These are phyloP conservation scores for Oegoconia quadripuncta DNA, from an alignment of 2,888 invertebrate genomes.

Conservation along the genomic window DNA sequence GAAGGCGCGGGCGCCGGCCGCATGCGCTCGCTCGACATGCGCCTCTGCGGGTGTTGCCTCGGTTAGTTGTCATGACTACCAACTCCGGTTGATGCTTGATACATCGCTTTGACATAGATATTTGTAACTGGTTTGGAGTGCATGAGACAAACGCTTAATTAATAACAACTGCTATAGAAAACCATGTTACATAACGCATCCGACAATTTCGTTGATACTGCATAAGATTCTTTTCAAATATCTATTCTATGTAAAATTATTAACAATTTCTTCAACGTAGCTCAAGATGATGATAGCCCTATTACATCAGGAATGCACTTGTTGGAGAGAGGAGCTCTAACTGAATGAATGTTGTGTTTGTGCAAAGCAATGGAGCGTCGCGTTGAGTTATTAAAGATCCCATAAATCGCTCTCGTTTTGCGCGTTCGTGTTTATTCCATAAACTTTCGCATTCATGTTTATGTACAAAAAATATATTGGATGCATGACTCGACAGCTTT, in stretches of 20 bases:
- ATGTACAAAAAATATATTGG: background rate
- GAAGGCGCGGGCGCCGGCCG: conserved; percentile 42
- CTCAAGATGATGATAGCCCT: conserved; percentile 2
- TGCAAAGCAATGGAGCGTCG: conserved; percentile 17
- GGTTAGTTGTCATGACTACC: conserved; percentile 68
- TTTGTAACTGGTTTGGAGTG: too few species aligned
- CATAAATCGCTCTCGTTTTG: conserved; percentile 17
- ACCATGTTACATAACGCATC: too few species aligned
- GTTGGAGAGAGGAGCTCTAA: conserved; percentile 1
- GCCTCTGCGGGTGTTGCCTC: conserved; percentile 73
- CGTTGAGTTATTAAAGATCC: conserved; percentile 14
- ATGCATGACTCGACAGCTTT: conserved; percentile 2
- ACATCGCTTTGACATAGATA: too few species aligned
- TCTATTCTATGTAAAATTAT: background rate
- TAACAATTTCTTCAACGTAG: conserved; percentile 1
- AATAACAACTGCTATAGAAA: too few species aligned
- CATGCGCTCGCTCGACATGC: conserved; percentile 64
- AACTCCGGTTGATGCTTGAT: too few species aligned
- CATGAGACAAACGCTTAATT: too few species aligned
- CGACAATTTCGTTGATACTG: too few species aligned
- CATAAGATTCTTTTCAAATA: too few species aligned
- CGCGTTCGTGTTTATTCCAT: conserved; percentile 24
- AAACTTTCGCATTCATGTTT: conserved; percentile 13
- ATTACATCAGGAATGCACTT: background rate
- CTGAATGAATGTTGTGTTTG: conserved; percentile 27